phyloP scores from a whole-genome alignment of 1,140 invertebrate species.

The Panulirus ornatus region DNA sequence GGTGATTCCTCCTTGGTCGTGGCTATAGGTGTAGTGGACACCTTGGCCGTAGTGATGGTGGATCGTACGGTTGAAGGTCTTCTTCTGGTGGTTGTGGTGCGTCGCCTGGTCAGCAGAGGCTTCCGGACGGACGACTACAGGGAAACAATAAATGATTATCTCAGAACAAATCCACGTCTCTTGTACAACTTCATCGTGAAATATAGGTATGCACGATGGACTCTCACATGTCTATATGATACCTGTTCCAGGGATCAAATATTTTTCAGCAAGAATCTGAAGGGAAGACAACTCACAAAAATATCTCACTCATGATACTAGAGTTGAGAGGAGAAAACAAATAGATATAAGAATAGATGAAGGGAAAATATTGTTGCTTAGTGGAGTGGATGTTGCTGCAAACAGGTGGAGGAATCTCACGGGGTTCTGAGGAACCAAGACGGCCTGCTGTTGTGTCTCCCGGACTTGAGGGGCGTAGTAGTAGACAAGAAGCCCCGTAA shows the following conservation, averaged over 20 bases:
- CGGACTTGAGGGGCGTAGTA: constrained; percentile 81
- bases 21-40: constrained; percentile 79
- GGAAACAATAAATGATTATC: neutral
- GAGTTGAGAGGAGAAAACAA: neutral
- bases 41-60: neutral
- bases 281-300: too few species aligned
- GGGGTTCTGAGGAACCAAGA: neutral
- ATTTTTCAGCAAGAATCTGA: too few species aligned
- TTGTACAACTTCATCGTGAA: too few species aligned
- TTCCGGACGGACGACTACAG: neutral
- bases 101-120: neutral
- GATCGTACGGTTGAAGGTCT: constrained; percentile 75
- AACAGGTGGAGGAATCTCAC: neutral
- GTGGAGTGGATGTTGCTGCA: too few species aligned
- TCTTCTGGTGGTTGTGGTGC: constrained; percentile 53
- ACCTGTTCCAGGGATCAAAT: neutral
- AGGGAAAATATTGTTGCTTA: too few species aligned
- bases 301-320: too few species aligned
- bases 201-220: too few species aligned
- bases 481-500: constrained; percentile 84
- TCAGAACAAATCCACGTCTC: too few species aligned
- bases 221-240: neutral
- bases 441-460: neutral
- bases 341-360: neutral
- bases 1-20: constrained; percentile 81